Percentiles rank a stretch among this genome's conserved stretches.
phyloP scores from a whole-genome alignment of 2,888 invertebrate species.

The Bhutanitis thaidina region DNA sequence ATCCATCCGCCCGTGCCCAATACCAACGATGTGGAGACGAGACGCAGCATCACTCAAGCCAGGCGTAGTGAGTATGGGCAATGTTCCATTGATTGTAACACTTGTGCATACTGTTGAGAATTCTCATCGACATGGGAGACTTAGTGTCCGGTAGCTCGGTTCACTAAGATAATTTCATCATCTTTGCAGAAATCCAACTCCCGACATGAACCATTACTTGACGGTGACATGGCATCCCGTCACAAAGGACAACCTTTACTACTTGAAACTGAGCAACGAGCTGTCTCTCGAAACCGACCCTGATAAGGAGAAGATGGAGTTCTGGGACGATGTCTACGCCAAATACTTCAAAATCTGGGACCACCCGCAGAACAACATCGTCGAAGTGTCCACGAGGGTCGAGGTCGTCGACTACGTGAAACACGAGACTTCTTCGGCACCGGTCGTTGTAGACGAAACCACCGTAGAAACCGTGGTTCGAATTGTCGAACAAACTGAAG shows the following conservation, averaged over 20 bases:
- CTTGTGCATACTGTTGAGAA: too few relatives aligned
- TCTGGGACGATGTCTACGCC: constrained; percentile 62
- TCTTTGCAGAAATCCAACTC: constrained; percentile 62
- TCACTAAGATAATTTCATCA: too few relatives aligned
- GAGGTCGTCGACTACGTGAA: constrained; percentile 18
- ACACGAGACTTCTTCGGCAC: constrained; percentile 21
- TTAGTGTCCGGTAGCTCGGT: too few relatives aligned
- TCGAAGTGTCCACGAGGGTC: constrained; percentile 24
- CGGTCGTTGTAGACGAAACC: constrained; percentile 27
- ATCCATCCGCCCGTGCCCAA: too few relatives aligned
- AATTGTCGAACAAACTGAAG: constrained; percentile 2
- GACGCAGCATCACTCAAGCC: too few relatives aligned
- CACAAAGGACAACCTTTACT: constrained; percentile 56
- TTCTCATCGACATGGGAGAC: too few relatives aligned
- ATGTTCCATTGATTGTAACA: too few relatives aligned
- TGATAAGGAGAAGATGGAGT: constrained; percentile 62
- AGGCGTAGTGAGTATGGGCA: too few relatives aligned
- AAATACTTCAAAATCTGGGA: constrained; percentile 67
- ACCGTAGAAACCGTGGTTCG: constrained; percentile 22
- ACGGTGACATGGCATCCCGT: constrained; percentile 64
- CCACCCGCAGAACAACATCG: constrained; percentile 38
- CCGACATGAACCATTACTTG: constrained; percentile 61
- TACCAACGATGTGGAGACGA: too few relatives aligned
- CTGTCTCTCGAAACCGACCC: constrained; percentile 51
- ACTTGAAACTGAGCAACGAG: constrained; percentile 52